Conservation (phyloP, 1,140 invertebrate species). For the Dicyema japonicum region DNA sequence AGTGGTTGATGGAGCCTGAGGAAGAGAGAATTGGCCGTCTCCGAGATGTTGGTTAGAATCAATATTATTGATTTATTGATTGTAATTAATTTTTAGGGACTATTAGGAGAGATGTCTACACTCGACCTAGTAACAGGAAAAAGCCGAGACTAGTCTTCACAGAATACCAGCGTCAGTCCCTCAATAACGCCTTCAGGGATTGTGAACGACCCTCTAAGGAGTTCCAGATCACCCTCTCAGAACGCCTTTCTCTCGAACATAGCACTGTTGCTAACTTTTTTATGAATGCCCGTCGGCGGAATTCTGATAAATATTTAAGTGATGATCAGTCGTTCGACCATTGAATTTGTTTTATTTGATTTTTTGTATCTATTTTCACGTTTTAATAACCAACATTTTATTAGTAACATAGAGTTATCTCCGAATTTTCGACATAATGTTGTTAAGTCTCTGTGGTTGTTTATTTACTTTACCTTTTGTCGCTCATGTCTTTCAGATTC, state of each 20-base stretch:
- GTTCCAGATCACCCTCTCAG: constrained; percentile 83
- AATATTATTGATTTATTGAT: too few relatives aligned
- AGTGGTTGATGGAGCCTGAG: constrained; percentile 12
- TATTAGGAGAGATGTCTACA: too few relatives aligned
- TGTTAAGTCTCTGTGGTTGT: too few relatives aligned
- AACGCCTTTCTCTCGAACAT: constrained; percentile 63
- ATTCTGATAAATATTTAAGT: constrained; percentile 87
- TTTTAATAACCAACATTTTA: too few relatives aligned
- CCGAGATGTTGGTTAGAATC: constrained; percentile 6
- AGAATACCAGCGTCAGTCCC: constrained; percentile 76
- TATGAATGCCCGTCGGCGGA: constrained; percentile 73
- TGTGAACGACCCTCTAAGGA: constrained; percentile 84
- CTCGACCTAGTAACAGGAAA: constrained; percentile 27
- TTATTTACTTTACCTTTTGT: too few relatives aligned
- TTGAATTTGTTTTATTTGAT: too few relatives aligned
- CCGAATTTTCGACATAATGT: too few relatives aligned
- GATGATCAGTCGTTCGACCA: too few relatives aligned
- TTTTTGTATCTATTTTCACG: too few relatives aligned
- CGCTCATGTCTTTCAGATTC: too few relatives aligned
- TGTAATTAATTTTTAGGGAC: too few relatives aligned
- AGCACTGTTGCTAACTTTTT: constrained; percentile 95
- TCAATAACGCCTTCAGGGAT: constrained; percentile 60
- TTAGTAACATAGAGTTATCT: too few relatives aligned
- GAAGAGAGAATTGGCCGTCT: constrained; percentile 7
- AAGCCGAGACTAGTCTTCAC: constrained; percentile 91